Percentiles rank a stretch among this genome's conserved stretches.
These are phyloP conservation scores for Poeciliopsis infans DNA, from an alignment of 2,797 vertebrate genomes.

Conservation along the genomic window DNA sequence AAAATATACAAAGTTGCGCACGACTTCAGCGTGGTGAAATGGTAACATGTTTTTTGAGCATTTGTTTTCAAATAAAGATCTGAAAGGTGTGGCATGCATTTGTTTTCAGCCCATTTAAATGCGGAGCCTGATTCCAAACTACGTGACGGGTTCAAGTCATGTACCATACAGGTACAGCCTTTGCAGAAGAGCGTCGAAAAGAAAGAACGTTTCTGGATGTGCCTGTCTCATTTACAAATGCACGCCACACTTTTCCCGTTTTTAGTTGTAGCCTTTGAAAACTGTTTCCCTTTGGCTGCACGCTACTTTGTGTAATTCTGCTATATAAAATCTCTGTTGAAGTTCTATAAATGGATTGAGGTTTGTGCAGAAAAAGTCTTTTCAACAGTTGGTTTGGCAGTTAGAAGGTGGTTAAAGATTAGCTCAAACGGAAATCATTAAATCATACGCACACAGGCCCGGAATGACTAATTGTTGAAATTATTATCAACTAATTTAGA, in stretches of 20 bases:
- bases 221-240: neutral
- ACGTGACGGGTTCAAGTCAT: neutral
- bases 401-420: neutral
- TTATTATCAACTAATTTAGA: too few species aligned
- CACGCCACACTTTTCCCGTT: neutral
- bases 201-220: neutral
- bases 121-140: neutral
- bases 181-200: neutral
- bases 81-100: neutral
- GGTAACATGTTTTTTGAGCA: neutral
- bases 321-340: neutral
- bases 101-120: neutral
- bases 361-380: neutral
- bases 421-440: neutral
- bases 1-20: neutral
- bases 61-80: neutral
- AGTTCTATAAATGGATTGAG: neutral
- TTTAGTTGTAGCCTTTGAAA: neutral
- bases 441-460: neutral
- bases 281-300: neutral
- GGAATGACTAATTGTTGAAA: too few species aligned
- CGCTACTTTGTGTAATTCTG: neutral
- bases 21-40: neutral
- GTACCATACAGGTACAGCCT: neutral
- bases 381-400: neutral